Percentiles rank a stretch among this genome's conserved stretches.
Conservation (phyloP, 2,888 invertebrate genomes). For the Drosophila rubida region DNA sequence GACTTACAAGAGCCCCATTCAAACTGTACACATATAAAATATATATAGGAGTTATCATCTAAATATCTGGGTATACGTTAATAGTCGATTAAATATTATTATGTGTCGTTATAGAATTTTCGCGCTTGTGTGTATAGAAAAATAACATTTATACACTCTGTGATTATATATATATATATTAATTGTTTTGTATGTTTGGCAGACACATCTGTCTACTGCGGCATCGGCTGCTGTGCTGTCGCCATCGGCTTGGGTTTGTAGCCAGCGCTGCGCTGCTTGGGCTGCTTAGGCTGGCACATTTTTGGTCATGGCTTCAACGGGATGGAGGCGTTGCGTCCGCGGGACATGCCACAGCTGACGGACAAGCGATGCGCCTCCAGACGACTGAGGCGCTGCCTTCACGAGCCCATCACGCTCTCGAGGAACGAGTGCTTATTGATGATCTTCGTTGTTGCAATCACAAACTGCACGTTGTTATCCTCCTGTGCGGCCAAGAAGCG, state of each 20-base stretch:
- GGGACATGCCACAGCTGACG: slow-evolving; percentile 53
- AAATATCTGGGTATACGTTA: slow-evolving; percentile 8
- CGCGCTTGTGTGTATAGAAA: slow-evolving; percentile 23
- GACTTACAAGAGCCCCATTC: slow-evolving; percentile 17
- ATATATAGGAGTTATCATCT: not conserved
- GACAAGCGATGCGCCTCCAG: slow-evolving; percentile 57
- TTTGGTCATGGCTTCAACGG: slow-evolving; percentile 41
- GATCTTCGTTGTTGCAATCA: slow-evolving; percentile 95
- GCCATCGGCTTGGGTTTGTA: slow-evolving; percentile 8
- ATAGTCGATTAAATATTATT: slow-evolving; percentile 6
- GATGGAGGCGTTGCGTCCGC: slow-evolving; percentile 57
- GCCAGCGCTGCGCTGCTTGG: slow-evolving; percentile 25
- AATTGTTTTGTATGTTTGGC: not conserved
- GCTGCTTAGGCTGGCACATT: slow-evolving; percentile 25
- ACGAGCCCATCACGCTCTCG: slow-evolving; percentile 87
- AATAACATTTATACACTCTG: slow-evolving; percentile 33
- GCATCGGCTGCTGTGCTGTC: not conserved
- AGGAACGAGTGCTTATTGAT: slow-evolving; percentile 95
- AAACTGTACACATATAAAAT: slow-evolving; percentile 17
- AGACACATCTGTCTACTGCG: slow-evolving; percentile 1
- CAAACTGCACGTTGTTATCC: slow-evolving; percentile 94
- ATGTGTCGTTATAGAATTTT: slow-evolving; percentile 6
- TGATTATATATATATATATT: slow-evolving; percentile 5
- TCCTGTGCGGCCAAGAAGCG: slow-evolving; percentile 91
- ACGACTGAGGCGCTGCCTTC: slow-evolving; percentile 64